Evolutionary conservation across 2,888 invertebrate genomes (phyloP), one percentile per base, ranked within the genome.

Genomic region (Epinotia demarniana): DNA sequence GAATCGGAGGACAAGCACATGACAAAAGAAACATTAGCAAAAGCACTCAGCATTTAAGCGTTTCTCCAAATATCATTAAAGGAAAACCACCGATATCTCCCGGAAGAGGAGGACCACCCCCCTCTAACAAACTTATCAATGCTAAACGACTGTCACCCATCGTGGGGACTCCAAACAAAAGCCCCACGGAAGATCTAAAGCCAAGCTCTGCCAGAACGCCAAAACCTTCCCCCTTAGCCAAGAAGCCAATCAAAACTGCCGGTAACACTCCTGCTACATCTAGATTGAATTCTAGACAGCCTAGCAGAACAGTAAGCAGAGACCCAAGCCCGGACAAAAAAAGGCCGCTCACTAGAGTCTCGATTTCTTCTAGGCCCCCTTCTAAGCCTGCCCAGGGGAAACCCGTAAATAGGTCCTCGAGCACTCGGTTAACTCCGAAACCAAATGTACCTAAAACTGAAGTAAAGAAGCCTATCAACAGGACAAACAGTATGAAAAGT

Each of bases 1-100:
- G 84, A 78, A 85, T 93, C 73, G 93, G 92, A 2, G 90, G 92
- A 77, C 87, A 87, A 77, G 89, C 87, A 53, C 91, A 93, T 73
- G 92, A 93, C 68, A 93, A 90, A 81, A 85, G 91, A 81, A 83
- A 80, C 27, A 86, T 87, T 69, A 92, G 90, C 79, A 93, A 93
- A 82, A 94, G 94, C 78, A 90, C 89, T 75, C 93, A 94, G 77
- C 87, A 91, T 79, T 82, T 94, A 55, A 87, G 83, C 19, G 87
- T 93, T 76, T 83, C 90, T 23, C 91, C 92, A 1, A 82, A 89
- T 57, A 86, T 86, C 77, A 89, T 94, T n/a, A 92, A 87, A 84
- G 90, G 92, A 0, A 94, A 94, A 81, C 94, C 94, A 62, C 94
- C 94, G 16, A 94, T 92, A 70, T 93, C 93, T 55, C 94, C 94